A percentile compares a stretch with the other conserved stretches of the same genome.
phyloP scores from a whole-genome alignment of 2,797 vertebrate species.

The Limosa lapponica region DNA sequence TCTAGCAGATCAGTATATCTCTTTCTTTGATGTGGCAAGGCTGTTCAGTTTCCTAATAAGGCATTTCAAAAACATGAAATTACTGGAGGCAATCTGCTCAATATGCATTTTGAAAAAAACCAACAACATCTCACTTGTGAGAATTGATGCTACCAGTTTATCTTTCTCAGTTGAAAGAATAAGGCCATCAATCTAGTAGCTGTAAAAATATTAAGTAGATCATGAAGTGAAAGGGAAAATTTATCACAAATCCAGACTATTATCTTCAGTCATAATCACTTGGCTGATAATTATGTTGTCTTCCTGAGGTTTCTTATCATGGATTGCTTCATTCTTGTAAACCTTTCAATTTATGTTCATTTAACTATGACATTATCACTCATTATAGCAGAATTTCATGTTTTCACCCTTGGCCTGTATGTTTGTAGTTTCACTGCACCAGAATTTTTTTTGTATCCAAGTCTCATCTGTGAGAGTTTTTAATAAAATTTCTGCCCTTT shows the following conservation, averaged over 20 bases:
- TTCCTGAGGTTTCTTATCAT: not conserved
- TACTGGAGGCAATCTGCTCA: not conserved
- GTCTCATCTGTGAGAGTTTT: not conserved
- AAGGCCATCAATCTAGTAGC: not conserved
- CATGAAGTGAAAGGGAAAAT: not conserved
- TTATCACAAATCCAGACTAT: not conserved
- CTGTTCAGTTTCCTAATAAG: not conserved
- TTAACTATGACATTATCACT: not conserved
- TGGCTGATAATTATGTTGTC: not conserved
- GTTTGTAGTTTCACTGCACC: not conserved
- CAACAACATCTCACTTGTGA: not conserved
- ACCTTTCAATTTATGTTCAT: not conserved
- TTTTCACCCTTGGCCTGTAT: not conserved
- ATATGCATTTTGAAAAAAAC: not conserved
- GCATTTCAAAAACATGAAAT: not conserved
- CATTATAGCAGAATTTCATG: not conserved
- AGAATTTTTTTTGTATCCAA: not conserved
- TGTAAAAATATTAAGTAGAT: not conserved
- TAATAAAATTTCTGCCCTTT: not conserved
- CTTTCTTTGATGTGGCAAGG: not conserved
- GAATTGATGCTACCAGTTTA: not conserved
- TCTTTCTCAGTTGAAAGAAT: not conserved
- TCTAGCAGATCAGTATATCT: not conserved
- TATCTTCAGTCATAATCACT: not conserved
- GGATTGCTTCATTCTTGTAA: not conserved